Evolutionary conservation across 2,888 invertebrate genomes (phyloP), one percentile per base, ranked within the genome.

Genomic region (Tachina grossa): DNA sequence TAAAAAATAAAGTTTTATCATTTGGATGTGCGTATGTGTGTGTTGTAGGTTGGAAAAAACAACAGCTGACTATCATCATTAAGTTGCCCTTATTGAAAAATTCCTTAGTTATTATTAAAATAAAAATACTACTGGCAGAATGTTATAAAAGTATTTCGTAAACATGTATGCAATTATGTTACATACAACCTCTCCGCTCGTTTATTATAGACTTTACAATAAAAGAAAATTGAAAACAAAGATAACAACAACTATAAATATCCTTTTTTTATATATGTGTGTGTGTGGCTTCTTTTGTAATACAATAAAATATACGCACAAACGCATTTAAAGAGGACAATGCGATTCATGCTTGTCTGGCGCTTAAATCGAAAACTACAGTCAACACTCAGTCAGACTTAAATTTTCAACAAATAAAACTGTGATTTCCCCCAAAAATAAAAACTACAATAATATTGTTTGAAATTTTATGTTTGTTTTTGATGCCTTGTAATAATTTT

Each of bases 261-360:
- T 47, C 47, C n/a, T 14, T 61, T 83, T 57, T 77, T 68, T 31
- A 4, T 31, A 31, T 2, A 22, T 22, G 2, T 2, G 4, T 78
- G 14, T 68, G 49, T 13, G 43, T 53, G 51, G 14, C 63, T 63
- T 41, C 49, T 57, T 47, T 31, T 78, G 57, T 49, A 53, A 72
- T 66, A 68, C 83, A 59, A 61, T 65, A 11, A 51, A 47, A 61
- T 76, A 61, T 45, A 53, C 53, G 47, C 51, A 84, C 47, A 76
- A 10, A 57, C 22, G 19, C 49, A 72, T 57, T 65, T 57, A 41
- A 31, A 51, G 19, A 55, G 39, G 51, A 83, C 63, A 71, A 69
- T 68, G 5, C 16, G 55, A 57, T 16, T 74, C 66, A 53, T 41
- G 61, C 45, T 39, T 76, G 69, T 61, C 75, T 82, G 75, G 61